A percentile compares a stretch with the other conserved stretches of the same genome.
Evolutionary conservation across 1,140 invertebrate species (phyloP).

Genomic region (Leptopilina boulardi): DNA sequence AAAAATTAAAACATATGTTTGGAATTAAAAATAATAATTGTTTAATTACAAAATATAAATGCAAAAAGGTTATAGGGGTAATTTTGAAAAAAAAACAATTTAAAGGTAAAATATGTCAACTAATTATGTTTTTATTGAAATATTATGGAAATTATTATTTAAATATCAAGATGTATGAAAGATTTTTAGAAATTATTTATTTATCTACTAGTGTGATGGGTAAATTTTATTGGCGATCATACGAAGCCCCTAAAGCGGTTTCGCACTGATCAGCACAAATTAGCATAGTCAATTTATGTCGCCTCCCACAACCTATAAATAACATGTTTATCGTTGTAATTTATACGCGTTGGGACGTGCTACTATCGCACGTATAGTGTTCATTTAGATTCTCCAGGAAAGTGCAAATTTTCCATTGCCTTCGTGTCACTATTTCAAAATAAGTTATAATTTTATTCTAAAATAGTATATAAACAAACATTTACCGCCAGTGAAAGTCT

Average conservation of each 20-base stretch:
- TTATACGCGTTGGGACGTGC: slow-evolving; percentile 69
- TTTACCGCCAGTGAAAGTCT: too few species aligned
- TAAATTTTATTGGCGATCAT: slow-evolving; percentile 66
- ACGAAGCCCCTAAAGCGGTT: slow-evolving; percentile 63
- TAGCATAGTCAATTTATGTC: slow-evolving; percentile 75
- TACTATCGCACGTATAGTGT: slow-evolving; percentile 57
- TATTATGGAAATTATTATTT: not conserved
- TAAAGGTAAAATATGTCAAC: too few species aligned
- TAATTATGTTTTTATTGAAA: not conserved
- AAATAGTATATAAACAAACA: too few species aligned
- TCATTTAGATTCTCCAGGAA: slow-evolving; percentile 39
- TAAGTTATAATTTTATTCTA: too few species aligned
- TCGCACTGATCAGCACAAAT: slow-evolving; percentile 74
- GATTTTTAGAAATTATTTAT: not conserved
- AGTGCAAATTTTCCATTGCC: slow-evolving; percentile 29
- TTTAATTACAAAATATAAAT: too few species aligned
- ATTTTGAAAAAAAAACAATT: too few species aligned
- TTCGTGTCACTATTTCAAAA: not conserved
- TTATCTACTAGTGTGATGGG: slow-evolving; percentile 43
- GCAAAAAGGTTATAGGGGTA: too few species aligned
- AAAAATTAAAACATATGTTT: too few species aligned
- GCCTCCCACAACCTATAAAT: slow-evolving; percentile 69
- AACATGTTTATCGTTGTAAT: slow-evolving; percentile 77
- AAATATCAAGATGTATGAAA: not conserved
- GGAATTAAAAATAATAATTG: too few species aligned